Evolutionary conservation across 2,888 invertebrate species (phyloP), one percentile per base, ranked within the genome.

Genomic region (Hypomecis punctinalis): DNA sequence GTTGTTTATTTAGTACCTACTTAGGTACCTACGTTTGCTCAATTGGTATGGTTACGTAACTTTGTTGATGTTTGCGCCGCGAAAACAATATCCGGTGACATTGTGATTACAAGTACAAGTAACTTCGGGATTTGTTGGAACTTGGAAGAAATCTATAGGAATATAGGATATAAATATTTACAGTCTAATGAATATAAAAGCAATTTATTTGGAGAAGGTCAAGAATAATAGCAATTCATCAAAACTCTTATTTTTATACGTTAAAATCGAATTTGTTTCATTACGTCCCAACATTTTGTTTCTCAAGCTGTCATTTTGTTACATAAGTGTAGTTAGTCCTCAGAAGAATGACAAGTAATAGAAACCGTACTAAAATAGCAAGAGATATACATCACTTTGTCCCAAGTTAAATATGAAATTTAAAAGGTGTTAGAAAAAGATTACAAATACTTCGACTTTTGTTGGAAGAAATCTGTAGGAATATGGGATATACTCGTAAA

Each of bases 31-130:
- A 23, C n/a, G 23, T 23, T 23, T 23, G 23, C 1, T 40, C 23
- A 47, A 33, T 33, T 35, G 6, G 5, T 47, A 47, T 6, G 48
- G 11, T 51, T 51, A 8, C 13, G 23, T 36, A 46, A 36, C 35
- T 10, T 13, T 45, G 36, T 46, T 55, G 9, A 36, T n/a, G 55
- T 55, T 36, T 36, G 13, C 37, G 42, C 7, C 35, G n/a, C 42
- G 5, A 10, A 46, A 55, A 54, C 45, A 54, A 54, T 36, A 45
- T 45, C 54, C 54, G 54, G 35, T 36, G 45, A 45, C 54, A 54
- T 35, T 36, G 54, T 36, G 8, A 45, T 54, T 54, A 54, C 33
- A 10, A 23, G 23, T 23, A 23, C n/a, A n/a, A n/a, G n/a, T n/a
- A n/a, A n/a, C 23, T 47, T 13, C 23, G 10, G 5, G 11, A 11